phyloP scores from a whole-genome alignment of 2,797 vertebrate genomes.

The Eulemur rubriventer region DNA sequence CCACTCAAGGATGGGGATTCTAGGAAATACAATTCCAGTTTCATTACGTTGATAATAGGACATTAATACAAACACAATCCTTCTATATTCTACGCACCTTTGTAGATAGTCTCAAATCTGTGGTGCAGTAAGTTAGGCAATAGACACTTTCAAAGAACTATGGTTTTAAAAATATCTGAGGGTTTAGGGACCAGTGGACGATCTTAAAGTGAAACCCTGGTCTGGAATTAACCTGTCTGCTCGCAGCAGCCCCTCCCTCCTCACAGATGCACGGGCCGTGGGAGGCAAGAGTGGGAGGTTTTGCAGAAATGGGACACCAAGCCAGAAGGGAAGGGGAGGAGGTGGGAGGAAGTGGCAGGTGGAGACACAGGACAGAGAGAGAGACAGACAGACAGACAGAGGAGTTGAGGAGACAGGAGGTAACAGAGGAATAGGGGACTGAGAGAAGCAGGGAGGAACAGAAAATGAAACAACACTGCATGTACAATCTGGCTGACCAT shows the following conservation, averaged over 20 bases:
- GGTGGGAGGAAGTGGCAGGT: constrained; percentile 58
- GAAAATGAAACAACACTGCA: background rate
- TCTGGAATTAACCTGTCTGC: constrained; percentile 58
- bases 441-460: background rate
- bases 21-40: background rate
- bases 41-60: background rate
- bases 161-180: constrained; percentile 1
- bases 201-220: constrained; percentile 22
- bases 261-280: background rate
- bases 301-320: constrained; percentile 33
- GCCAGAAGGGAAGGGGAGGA: constrained; percentile 68
- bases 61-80: background rate
- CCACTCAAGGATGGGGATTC: background rate
- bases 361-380: constrained; percentile 37
- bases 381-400: background rate
- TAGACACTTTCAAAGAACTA: background rate
- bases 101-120: background rate
- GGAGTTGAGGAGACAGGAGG: background rate
- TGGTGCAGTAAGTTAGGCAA: background rate
- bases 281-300: constrained; percentile 53
- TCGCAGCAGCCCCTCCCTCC: constrained; percentile 27
- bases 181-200: background rate
- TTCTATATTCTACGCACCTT: background rate
- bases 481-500: background rate
- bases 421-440: background rate